Percentiles rank a stretch among this genome's conserved stretches.
phyloP scores from a whole-genome alignment of 1,140 invertebrate genomes.

The Bombus consobrinus region DNA sequence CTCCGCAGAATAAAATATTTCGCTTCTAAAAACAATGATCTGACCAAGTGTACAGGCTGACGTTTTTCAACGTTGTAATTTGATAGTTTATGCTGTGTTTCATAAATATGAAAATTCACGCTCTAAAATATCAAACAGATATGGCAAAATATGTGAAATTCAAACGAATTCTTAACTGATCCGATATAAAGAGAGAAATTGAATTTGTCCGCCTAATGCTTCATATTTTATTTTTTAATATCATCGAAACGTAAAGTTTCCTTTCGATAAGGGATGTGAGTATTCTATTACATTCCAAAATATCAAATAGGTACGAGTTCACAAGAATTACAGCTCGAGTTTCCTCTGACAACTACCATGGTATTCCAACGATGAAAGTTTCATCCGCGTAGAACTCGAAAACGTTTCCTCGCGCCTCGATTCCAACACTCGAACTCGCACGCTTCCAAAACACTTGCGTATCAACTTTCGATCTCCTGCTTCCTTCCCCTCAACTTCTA shows the following conservation, averaged over 20 bases:
- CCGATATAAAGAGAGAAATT: too few relatives aligned
- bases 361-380: neutral
- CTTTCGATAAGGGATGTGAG: neutral
- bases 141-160: too few relatives aligned
- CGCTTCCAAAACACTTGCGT: neutral
- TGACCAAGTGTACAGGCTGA: too few relatives aligned
- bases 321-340: neutral
- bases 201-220: too few relatives aligned
- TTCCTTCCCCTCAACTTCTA: neutral
- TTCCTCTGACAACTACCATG: neutral
- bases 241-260: too few relatives aligned
- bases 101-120: too few relatives aligned
- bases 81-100: too few relatives aligned
- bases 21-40: too few relatives aligned
- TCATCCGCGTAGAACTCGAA: neutral
- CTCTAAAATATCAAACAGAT: too few relatives aligned
- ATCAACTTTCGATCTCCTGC: neutral
- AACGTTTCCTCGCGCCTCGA: neutral
- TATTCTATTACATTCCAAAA: neutral
- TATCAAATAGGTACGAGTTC: neutral
- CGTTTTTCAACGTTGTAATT: too few relatives aligned
- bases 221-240: fast-evolving
- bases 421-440: neutral
- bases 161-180: too few relatives aligned
- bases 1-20: too few relatives aligned